Conservation (phyloP, 2,888 invertebrate genomes). For the Isoperla grammatica region DNA sequence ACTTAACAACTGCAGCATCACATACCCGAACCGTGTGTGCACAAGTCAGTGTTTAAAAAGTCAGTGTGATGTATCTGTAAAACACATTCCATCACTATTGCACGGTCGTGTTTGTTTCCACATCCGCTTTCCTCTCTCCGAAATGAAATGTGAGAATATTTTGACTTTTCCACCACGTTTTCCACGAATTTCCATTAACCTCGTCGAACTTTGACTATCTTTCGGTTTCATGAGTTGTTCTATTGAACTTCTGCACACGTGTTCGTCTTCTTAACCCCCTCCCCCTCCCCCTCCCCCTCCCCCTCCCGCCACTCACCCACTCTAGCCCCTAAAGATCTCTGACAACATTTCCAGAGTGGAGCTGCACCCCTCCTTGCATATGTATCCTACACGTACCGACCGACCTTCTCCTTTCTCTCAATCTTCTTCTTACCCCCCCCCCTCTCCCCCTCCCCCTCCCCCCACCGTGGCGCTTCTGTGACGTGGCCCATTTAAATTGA, state of each 20-base stretch:
- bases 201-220: slow-evolving; percentile 6
- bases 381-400: slow-evolving; percentile 13
- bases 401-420: background rate
- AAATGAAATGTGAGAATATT: background rate
- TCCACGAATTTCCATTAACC: slow-evolving; percentile 23
- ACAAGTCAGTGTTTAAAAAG: too few species aligned
- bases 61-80: too few species aligned
- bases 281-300: background rate
- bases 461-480: background rate
- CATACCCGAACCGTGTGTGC: too few species aligned
- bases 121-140: background rate
- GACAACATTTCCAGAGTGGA: slow-evolving; percentile 10
- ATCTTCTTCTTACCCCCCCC: background rate
- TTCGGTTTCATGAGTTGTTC: too few species aligned
- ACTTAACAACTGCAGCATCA: too few species aligned
- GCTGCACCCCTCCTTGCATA: background rate
- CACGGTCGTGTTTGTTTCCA: too few species aligned
- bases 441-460: background rate
- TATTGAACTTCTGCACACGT: background rate
- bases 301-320: background rate
- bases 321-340: slow-evolving; percentile 6
- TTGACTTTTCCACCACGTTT: slow-evolving; percentile 1
- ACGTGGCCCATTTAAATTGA: slow-evolving; percentile 25
- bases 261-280: slow-evolving; percentile 15
- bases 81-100: too few species aligned